phyloP scores from a whole-genome alignment of 2,113 vertebrate genomes.

The Phoenicopterus ruber region DNA sequence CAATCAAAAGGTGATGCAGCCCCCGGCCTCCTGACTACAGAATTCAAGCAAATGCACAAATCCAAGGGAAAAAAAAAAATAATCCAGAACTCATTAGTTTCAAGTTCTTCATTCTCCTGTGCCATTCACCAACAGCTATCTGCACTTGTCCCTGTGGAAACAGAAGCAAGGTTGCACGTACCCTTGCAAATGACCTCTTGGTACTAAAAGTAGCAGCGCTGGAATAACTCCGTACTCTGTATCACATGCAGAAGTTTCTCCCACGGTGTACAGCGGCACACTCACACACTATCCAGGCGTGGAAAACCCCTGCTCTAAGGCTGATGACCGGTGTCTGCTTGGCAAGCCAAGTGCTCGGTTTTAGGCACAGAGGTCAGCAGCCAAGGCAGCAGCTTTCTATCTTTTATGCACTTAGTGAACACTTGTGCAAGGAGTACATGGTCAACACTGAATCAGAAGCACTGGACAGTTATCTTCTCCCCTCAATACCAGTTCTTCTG shows the following conservation, averaged over 20 bases:
- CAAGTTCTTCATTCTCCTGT: constrained; percentile 7
- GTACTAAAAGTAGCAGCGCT: neutral
- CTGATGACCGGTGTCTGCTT: neutral
- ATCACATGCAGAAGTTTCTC: neutral
- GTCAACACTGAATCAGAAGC: neutral
- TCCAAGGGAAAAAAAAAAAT: neutral
- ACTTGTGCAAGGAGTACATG: neutral
- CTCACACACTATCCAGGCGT: fast-evolving
- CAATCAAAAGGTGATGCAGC: neutral
- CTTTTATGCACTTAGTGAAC: neutral
- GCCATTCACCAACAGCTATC: neutral
- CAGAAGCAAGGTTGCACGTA: neutral
- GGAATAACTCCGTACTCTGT: neutral
- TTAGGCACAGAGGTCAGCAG: neutral
- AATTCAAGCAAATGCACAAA: neutral
- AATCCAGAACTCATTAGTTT: neutral
- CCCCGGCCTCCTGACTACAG: neutral
- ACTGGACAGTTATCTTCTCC: neutral
- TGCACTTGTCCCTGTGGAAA: neutral
- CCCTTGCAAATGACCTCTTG: neutral
- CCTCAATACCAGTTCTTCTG: neutral
- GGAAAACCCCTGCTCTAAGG: neutral
- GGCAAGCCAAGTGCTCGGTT: neutral
- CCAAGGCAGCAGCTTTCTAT: neutral
- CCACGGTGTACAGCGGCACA: fast-evolving